phyloP scores from a whole-genome alignment of 2,888 invertebrate species.

The Parnassius apollo region DNA sequence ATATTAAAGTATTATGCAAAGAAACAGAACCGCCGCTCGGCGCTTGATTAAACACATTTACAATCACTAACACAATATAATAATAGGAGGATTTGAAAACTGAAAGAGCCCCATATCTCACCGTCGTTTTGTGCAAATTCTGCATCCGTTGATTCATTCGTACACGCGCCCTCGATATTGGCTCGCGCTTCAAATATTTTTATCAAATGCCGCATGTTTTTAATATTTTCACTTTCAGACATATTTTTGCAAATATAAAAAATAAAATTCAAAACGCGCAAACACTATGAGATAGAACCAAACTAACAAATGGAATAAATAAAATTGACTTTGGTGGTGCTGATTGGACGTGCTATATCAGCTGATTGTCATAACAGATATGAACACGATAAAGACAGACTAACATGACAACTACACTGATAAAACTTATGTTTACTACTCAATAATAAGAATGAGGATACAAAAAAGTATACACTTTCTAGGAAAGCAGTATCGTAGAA shows the following conservation, averaged over 20 bases:
- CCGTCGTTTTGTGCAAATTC: constrained; percentile 27
- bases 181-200: constrained; percentile 63
- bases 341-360: constrained; percentile 49
- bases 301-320: constrained; percentile 5
- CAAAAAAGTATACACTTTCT: not conserved
- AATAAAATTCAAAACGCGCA: not conserved
- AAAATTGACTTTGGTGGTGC: constrained; percentile 37
- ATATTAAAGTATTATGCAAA: too few relatives aligned
- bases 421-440: not conserved
- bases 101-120: constrained; percentile 12
- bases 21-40: too few relatives aligned
- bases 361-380: constrained; percentile 51
- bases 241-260: constrained; percentile 33
- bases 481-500: not conserved
- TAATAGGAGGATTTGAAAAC: too few relatives aligned
- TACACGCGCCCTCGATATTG: constrained; percentile 43
- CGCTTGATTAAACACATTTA: too few relatives aligned
- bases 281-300: constrained; percentile 6
- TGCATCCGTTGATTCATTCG: constrained; percentile 31
- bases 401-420: constrained; percentile 33
- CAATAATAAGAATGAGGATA: too few relatives aligned
- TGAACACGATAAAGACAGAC: constrained; percentile 47
- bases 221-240: constrained; percentile 43
- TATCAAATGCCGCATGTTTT: constrained; percentile 61
- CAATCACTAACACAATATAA: too few relatives aligned